phyloP scores from a whole-genome alignment of 2,797 vertebrate genomes.

The Coracias cyanogaster region DNA sequence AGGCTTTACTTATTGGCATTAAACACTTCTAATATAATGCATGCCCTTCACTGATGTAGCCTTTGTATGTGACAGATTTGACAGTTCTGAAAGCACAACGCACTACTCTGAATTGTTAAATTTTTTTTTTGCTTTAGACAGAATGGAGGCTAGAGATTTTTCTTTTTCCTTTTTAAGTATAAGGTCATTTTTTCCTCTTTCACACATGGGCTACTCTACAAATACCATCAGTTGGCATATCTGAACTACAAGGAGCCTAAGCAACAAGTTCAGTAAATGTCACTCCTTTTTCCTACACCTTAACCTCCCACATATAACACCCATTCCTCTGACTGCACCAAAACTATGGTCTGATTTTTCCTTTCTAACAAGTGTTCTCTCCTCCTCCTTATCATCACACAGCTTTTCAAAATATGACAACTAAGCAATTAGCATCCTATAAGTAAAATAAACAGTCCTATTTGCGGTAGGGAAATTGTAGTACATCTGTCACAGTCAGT shows the following conservation, averaged over 20 bases:
- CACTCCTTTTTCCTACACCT: neutral
- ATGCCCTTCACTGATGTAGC: neutral
- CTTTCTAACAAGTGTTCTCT: neutral
- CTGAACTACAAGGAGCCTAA: neutral
- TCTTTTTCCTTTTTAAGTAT: neutral
- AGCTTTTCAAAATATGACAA: neutral
- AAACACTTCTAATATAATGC: neutral
- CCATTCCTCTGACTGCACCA: neutral
- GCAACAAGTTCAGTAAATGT: slow-evolving; percentile 35
- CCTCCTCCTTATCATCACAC: neutral
- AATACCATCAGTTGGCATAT: slow-evolving; percentile 36
- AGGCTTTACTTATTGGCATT: neutral
- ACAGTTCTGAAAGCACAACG: neutral
- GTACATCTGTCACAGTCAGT: neutral
- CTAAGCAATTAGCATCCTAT: neutral
- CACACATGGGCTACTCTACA: neutral
- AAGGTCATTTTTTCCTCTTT: neutral
- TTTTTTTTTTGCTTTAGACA: neutral
- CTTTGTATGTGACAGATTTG: neutral
- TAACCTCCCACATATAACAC: neutral
- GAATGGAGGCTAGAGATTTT: neutral
- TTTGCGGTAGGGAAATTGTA: neutral
- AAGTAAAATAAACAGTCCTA: slow-evolving; percentile 11
- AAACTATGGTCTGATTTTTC: neutral
- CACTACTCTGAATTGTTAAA: neutral